Conservation (phyloP, 2,888 invertebrate species). For the Gandaritis pyraliata region DNA sequence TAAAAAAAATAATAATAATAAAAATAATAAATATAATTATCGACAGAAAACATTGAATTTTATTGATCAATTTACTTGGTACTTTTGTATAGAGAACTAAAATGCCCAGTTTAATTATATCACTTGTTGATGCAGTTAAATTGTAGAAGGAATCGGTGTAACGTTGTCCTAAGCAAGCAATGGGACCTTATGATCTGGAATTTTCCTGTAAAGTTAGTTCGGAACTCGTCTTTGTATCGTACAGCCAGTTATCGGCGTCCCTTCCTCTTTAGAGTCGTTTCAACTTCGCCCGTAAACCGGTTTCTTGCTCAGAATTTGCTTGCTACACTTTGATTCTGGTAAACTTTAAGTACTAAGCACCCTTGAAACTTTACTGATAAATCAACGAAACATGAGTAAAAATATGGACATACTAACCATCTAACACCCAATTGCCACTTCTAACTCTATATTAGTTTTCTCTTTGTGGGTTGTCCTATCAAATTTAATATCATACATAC, state of each 20-base stretch:
- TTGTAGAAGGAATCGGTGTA: slow-evolving; percentile 21
- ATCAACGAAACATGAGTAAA: background rate
- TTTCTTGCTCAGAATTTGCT: slow-evolving; percentile 52
- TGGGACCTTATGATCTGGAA: slow-evolving; percentile 50
- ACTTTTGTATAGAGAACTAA: too few relatives aligned
- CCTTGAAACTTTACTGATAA: slow-evolving; percentile 15
- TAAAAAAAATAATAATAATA: too few relatives aligned
- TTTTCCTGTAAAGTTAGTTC: slow-evolving; percentile 44
- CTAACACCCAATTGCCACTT: too few relatives aligned
- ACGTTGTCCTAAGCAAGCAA: slow-evolving; percentile 32
- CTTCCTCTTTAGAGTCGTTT: slow-evolving; percentile 42
- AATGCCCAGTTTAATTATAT: too few relatives aligned
- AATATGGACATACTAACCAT: too few relatives aligned
- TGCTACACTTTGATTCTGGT: slow-evolving; percentile 38
- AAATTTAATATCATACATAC: too few relatives aligned
- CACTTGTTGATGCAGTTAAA: too few relatives aligned
- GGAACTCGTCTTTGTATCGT: slow-evolving; percentile 42
- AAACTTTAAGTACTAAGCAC: slow-evolving; percentile 9
- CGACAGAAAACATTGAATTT: too few relatives aligned
- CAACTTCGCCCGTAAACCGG: slow-evolving; percentile 60
- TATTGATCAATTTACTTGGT: too few relatives aligned
- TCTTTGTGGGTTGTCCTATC: too few relatives aligned
- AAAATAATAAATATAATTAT: too few relatives aligned
- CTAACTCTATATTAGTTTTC: too few relatives aligned
- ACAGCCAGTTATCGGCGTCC: slow-evolving; percentile 47